Evolutionary conservation across 2,113 vertebrate genomes (phyloP).

Genomic region (Paracanthobrama guichenoti): DNA sequence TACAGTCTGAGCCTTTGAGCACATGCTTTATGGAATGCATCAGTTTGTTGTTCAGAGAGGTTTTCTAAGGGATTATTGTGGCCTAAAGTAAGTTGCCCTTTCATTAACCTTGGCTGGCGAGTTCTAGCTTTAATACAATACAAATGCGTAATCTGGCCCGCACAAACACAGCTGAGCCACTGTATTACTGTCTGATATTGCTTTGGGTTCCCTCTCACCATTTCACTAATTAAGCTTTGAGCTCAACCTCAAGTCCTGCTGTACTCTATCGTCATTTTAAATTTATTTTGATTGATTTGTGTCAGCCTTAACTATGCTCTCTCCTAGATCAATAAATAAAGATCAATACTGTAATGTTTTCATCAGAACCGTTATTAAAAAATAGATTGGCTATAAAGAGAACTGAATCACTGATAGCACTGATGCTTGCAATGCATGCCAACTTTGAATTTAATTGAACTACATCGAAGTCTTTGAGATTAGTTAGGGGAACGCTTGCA

Average conservation of each 20-base stretch:
- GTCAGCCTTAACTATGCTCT: slow-evolving; percentile 94
- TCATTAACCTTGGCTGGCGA: slow-evolving; percentile 79
- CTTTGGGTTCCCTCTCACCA: slow-evolving; percentile 60
- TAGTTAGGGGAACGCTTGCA: slow-evolving; percentile 72
- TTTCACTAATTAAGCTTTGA: slow-evolving; percentile 74
- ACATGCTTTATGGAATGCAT: slow-evolving; percentile 41
- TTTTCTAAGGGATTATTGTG: slow-evolving; percentile 72
- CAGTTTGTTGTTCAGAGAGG: slow-evolving; percentile 58
- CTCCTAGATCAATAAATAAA: slow-evolving; percentile 89
- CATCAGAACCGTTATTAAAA: slow-evolving; percentile 87
- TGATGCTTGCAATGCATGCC: slow-evolving; percentile 81
- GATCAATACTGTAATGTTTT: slow-evolving; percentile 92
- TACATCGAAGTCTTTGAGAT: slow-evolving; percentile 76
- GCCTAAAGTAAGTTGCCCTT: slow-evolving; percentile 75
- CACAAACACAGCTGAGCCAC: slow-evolving; percentile 59
- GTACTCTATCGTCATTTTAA: slow-evolving; percentile 87
- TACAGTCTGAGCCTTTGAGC: slow-evolving; percentile 38
- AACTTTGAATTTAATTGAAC: slow-evolving; percentile 84
- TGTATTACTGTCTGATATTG: slow-evolving; percentile 76
- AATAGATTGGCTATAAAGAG: slow-evolving; percentile 87
- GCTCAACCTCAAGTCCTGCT: slow-evolving; percentile 67
- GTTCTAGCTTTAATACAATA: slow-evolving; percentile 77
- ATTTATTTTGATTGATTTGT: slow-evolving; percentile 95
- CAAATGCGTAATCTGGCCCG: slow-evolving; percentile 75
- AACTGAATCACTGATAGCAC: slow-evolving; percentile 78